Base-by-base conservation (phyloP, 2,888 invertebrate species). In the Pardosa pseudoannulata region DNA sequence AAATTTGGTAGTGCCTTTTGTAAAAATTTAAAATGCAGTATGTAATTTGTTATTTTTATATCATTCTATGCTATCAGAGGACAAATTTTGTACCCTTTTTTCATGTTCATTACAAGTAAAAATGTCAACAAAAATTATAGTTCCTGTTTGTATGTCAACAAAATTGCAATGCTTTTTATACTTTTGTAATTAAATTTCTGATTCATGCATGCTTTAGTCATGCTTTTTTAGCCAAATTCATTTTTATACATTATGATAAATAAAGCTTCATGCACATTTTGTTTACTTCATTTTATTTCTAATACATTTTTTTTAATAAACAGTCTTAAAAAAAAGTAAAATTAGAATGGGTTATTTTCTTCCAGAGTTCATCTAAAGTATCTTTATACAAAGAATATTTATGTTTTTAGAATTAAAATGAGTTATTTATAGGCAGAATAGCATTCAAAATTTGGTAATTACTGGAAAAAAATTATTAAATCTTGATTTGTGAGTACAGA, bases 181-280 rank as follows among this genome's bases (percentile, higher is more conserved):
- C 50, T 64, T 85, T 85, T 85, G 67, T 78, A 83, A 78, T 83
- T 72, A 75, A 73, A 50, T 46, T 76, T 28, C 28, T 65, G 46
- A 72, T 78, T 73, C 36, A 28, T 85, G 78, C 83, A 78, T 85
- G 83, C 83, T 73, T 83, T 75, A 56, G 64, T 73, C 83, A 85
- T 85, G 83, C 83, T 85, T 56, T 56, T 83, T 83, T 78, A 78
- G 83, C 83, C 83, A 85, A 85, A 85, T 50, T 83, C 32, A 67
- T 78, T 70, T 70, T 67, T 23, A 41, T 27, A 39, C 39, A 27
- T 39, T 68, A 70, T 78, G 72, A 36, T 73, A 78, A 85, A 78
- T 78, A 85, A 85, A 85, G 78, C 83, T 73, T 85, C 56, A 71
- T 74, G 64, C 36, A 74, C 64, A 31, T 67, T 3, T 46, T 46